Evolutionary conservation across 1,140 invertebrate genomes (phyloP), one percentile per base, ranked within the genome.

Genomic region (Polyergus mexicanus): DNA sequence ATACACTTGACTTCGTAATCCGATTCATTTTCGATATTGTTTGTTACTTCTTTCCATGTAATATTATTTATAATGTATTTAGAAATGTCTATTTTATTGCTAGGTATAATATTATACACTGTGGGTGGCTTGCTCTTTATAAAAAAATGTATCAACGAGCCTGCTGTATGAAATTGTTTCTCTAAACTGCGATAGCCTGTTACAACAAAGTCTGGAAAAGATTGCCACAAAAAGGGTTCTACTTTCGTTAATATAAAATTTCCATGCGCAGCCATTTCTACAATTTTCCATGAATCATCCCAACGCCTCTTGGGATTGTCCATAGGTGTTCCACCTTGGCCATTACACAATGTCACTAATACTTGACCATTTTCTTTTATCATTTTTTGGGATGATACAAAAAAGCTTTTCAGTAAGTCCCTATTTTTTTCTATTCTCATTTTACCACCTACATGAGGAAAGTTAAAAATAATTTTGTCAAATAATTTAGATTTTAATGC

Each of bases 371-470:
- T 90, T 25, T 63, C 47, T 60, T 87, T 75, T 19, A 96, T 87
- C 63, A 95, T 86, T n/a, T 90, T 75, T 62, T 80, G 88, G 75
- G 94, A 93, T 86, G 95, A 96, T 19, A 88, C 81, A 88, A 97
- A 96, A 92, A 96, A 97, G 62, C 95, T 90, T 85, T 89, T 94
- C 0, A 97, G 89, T 3, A 97, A 92, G 47, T 95, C 92, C 78
- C 96, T 94, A 92, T 97, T 97, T 86, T 95, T 95, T 88, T 96
- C 95, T 83, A 96, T 95, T 90, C 96, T 96, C 94, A 96, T 96
- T 94, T 97, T 97, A n/a, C 96, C 96, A 68, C 96, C 96, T 65
- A 95, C 94, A 91, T 97, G 96, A 41, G 96, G 96, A 92, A 97
- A 97, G 89, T 97, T 97, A 89, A 97, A 97, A 51, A 97, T 94